Conservation (phyloP, 2,797 vertebrate species). For the Orestias chungarensis region DNA sequence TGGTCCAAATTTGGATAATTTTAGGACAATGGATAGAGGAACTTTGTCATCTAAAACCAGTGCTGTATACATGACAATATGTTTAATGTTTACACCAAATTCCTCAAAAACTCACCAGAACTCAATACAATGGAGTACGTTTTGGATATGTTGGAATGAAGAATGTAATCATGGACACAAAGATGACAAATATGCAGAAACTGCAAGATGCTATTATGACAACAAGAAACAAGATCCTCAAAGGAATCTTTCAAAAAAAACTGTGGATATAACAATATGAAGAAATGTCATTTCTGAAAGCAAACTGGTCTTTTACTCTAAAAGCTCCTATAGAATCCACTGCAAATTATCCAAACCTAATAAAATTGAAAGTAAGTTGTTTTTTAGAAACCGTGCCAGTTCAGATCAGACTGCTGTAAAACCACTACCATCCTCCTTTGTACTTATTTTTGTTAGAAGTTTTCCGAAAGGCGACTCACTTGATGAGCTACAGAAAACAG, state of each 20-base stretch:
- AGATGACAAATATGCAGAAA: background rate
- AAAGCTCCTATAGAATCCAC: slow-evolving; percentile 37
- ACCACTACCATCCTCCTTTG: slow-evolving; percentile 31
- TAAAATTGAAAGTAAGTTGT: slow-evolving; percentile 47
- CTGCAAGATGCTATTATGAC: background rate
- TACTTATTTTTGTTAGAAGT: slow-evolving; percentile 39
- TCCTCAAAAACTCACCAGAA: background rate
- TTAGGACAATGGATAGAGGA: background rate
- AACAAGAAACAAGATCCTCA: background rate
- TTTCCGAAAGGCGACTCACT: slow-evolving; percentile 56
- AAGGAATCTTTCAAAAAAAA: background rate
- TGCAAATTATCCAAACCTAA: slow-evolving; percentile 47
- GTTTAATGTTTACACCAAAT: too few species aligned
- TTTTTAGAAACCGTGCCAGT: slow-evolving; percentile 41
- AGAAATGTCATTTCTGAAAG: background rate
- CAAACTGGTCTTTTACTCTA: slow-evolving; percentile 9
- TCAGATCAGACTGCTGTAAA: slow-evolving; percentile 40
- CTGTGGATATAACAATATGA: background rate
- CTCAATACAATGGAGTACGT: background rate
- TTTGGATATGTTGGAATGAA: background rate
- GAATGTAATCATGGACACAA: background rate
- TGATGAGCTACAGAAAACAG: slow-evolving; percentile 69
- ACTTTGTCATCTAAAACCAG: too few species aligned
- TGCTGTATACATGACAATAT: too few species aligned
- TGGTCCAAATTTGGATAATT: background rate